Percentiles rank a stretch among this genome's conserved stretches.
These are phyloP conservation scores for Melopsittacus undulatus DNA, from an alignment of 2,797 vertebrate genomes.

Conservation along the genomic window DNA sequence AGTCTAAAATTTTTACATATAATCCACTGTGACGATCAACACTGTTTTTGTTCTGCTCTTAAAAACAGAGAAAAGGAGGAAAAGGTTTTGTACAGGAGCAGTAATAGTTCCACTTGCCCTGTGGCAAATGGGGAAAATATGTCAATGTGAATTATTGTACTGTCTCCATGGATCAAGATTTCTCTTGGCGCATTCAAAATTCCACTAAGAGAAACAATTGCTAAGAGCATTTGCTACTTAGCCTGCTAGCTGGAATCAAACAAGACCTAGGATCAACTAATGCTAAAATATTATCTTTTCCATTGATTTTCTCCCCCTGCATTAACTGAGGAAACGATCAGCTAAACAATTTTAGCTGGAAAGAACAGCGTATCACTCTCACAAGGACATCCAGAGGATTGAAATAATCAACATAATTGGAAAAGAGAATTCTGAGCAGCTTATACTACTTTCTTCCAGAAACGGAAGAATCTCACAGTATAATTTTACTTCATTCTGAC, in stretches of 20 bases:
- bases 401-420: constrained; percentile 36
- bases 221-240: constrained; percentile 69
- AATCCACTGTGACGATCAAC: not conserved
- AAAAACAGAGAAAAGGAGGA: constrained; percentile 8
- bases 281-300: constrained; percentile 62
- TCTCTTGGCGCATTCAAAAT: constrained; percentile 67
- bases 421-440: not conserved
- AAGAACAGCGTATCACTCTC: not conserved
- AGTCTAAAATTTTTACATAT: constrained; percentile 27
- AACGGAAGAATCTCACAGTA: not conserved
- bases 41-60: constrained; percentile 16
- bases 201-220: constrained; percentile 69
- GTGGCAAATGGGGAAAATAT: constrained; percentile 63
- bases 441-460: not conserved
- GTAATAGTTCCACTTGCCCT: constrained; percentile 71
- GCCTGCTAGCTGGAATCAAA: constrained; percentile 48
- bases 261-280: constrained; percentile 61
- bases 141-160: constrained; percentile 71
- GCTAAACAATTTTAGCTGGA: constrained; percentile 25
- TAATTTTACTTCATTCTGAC: not conserved
- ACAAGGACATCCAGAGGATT: constrained; percentile 16
- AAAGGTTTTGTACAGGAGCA: constrained; percentile 50
- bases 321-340: constrained; percentile 38
- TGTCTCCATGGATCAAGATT: constrained; percentile 65
- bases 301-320: constrained; percentile 38